Evolutionary conservation across 2,888 invertebrate species (phyloP).

Genomic region (Aphrophora alni): DNA sequence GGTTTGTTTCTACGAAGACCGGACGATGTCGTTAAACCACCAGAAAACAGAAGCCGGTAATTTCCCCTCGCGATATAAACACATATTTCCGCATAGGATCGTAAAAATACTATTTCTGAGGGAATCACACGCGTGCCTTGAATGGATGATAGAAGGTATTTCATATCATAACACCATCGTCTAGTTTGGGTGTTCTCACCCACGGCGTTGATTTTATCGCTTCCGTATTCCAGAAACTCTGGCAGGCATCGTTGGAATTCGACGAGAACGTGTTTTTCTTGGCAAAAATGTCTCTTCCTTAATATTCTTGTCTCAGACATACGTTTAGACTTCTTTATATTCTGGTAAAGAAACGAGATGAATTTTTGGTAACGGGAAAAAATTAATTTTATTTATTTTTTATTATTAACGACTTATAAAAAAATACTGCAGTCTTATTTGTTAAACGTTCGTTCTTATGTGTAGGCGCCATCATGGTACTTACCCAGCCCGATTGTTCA

Average conservation of each 20-base stretch:
- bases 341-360: no score
- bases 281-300: not conserved
- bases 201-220: not conserved
- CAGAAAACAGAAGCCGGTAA: no score
- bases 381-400: no score
- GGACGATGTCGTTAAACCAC: not conserved
- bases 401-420: no score
- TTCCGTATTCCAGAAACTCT: not conserved
- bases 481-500: no score
- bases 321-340: no score
- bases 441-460: no score
- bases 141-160: not conserved
- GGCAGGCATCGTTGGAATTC: not conserved
- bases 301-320: not conserved
- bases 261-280: not conserved
- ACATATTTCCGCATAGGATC: not conserved
- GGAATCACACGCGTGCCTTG: not conserved
- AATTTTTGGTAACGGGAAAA: no score
- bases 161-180: not conserved
- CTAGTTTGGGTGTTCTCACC: not conserved
- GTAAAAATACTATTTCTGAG: not conserved
- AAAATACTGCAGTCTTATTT: no score
- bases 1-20: not conserved
- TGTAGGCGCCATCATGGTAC: no score
- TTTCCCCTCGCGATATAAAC: no score